These are phyloP conservation scores for Fulica atra DNA, from an alignment of 2,113 vertebrate species.

Conservation along the genomic window DNA sequence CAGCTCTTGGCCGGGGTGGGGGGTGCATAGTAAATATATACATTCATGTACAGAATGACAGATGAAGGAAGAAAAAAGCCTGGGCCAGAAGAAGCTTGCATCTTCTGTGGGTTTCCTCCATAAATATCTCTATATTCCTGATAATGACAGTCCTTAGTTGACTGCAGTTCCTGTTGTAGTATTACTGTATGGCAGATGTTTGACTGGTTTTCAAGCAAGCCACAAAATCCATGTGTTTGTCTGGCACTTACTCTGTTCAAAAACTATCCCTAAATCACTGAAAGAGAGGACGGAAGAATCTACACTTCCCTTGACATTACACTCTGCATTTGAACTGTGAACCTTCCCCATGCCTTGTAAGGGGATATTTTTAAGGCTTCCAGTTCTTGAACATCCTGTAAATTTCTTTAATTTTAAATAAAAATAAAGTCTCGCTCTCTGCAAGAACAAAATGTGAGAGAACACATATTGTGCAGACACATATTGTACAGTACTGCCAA, in stretches of 20 bases:
- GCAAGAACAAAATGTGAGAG: slow-evolving; percentile 46
- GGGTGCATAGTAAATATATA: background rate
- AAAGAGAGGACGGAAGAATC: background rate
- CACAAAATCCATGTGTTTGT: background rate
- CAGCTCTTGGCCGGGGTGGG: background rate
- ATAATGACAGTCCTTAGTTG: background rate
- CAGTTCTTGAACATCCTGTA: background rate
- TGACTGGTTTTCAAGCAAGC: background rate
- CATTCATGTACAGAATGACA: background rate
- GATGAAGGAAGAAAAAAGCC: background rate
- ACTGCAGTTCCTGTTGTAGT: background rate
- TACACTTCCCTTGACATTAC: background rate
- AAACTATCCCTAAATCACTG: background rate
- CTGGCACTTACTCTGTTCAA: background rate
- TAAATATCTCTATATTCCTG: background rate
- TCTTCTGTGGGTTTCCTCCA: background rate
- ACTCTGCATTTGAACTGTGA: background rate
- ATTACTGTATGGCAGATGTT: background rate
- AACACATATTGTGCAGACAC: slow-evolving; percentile 26
- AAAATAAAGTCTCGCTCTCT: background rate
- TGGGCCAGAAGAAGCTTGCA: background rate
- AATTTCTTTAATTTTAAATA: slow-evolving; percentile 11
- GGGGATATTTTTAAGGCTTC: background rate
- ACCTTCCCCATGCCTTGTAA: background rate
- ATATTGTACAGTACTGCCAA: slow-evolving; percentile 17